Conservation (phyloP, 2,113 vertebrate species). For the Podarcis cretensis region DNA sequence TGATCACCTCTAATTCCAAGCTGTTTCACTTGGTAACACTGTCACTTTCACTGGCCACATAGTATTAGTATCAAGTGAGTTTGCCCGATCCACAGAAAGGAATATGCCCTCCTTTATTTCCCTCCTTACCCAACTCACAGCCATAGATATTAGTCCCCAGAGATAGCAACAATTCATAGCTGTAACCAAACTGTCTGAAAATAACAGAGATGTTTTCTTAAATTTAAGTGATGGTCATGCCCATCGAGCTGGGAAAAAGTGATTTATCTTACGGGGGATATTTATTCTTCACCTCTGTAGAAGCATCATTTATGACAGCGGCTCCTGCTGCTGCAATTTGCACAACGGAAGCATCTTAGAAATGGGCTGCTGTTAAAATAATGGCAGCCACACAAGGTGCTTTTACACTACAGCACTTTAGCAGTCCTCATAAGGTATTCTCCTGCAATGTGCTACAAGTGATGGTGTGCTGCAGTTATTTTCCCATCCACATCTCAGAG, state of each 20-base stretch:
- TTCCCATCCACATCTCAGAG: neutral
- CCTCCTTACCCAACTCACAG: neutral
- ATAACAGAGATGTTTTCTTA: slow-evolving; percentile 12
- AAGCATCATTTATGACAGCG: neutral
- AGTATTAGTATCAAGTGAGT: slow-evolving; percentile 71
- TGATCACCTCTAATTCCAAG: slow-evolving; percentile 84
- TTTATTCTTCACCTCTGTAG: neutral
- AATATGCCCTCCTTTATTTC: slow-evolving; percentile 32
- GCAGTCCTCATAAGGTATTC: neutral
- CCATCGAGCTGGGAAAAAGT: neutral
- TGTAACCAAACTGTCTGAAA: slow-evolving; percentile 32
- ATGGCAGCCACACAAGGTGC: neutral
- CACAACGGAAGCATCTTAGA: neutral
- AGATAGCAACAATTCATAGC: slow-evolving; percentile 38
- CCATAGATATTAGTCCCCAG: slow-evolving; percentile 5
- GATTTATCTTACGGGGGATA: neutral
- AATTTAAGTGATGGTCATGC: neutral
- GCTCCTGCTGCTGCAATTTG: neutral
- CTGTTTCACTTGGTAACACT: slow-evolving; percentile 80
- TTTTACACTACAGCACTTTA: neutral
- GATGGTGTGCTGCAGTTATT: no score
- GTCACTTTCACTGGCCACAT: slow-evolving; percentile 71
- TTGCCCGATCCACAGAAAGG: slow-evolving; percentile 43
- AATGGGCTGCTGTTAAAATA: no score
- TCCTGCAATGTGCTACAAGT: neutral